Conservation (phyloP, 2,113 vertebrate species). For the Onychorhynchus coronatus region DNA sequence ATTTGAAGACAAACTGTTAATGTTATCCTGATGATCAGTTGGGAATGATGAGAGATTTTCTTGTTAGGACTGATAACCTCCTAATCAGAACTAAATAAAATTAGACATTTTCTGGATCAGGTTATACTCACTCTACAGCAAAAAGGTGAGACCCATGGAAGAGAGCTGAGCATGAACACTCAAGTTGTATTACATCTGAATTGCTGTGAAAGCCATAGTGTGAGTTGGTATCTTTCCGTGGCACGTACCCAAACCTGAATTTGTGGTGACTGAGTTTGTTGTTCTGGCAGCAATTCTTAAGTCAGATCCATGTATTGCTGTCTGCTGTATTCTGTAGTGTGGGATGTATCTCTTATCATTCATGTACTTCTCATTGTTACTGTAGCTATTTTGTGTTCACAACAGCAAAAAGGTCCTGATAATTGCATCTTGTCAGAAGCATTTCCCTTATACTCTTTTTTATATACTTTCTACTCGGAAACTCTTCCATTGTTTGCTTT, state of each 20-base stretch:
- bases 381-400: background rate
- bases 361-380: background rate
- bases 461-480: background rate
- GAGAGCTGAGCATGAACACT: background rate
- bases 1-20: background rate
- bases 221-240: background rate
- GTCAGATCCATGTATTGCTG: background rate
- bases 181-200: background rate
- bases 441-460: background rate
- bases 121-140: background rate
- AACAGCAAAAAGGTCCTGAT: background rate
- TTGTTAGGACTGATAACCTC: background rate
- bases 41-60: background rate
- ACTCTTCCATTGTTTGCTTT: background rate
- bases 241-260: background rate
- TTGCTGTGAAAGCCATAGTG: background rate
- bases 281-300: background rate
- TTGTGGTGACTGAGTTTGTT: background rate
- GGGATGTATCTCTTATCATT: background rate
- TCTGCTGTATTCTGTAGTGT: background rate
- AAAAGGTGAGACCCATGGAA: background rate
- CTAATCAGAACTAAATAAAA: constrained; percentile 4
- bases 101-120: background rate
- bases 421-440: background rate
- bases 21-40: background rate